A percentile compares a stretch with the other conserved stretches of the same genome.
These are phyloP conservation scores for Blastobasis adustella DNA, from an alignment of 2,888 invertebrate genomes.

Conservation along the genomic window DNA sequence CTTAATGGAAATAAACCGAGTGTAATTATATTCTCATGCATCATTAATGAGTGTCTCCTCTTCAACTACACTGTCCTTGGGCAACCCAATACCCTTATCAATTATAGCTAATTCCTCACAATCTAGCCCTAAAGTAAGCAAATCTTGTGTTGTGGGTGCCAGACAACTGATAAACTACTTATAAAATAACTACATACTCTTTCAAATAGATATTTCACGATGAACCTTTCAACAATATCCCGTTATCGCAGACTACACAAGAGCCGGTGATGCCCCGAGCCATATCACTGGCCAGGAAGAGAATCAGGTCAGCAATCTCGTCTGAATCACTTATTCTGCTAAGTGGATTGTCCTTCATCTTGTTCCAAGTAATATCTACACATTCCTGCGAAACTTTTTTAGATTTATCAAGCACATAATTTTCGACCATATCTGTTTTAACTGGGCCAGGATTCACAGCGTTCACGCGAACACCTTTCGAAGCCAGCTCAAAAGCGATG, in stretches of 20 bases:
- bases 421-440: constrained; percentile 4
- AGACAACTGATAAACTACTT: too few relatives aligned
- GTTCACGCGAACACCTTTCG: constrained; percentile 22
- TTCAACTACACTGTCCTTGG: too few relatives aligned
- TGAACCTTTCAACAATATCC: constrained; percentile 1
- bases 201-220: too few relatives aligned
- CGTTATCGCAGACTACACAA: constrained; percentile 19
- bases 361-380: constrained; percentile 42
- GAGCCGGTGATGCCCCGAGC: constrained; percentile 22
- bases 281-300: constrained; percentile 21
- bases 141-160: too few relatives aligned
- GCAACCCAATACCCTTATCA: too few relatives aligned
- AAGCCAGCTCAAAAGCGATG: constrained; percentile 77
- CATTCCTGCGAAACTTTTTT: neutral
- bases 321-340: constrained; percentile 18
- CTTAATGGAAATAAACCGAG: too few relatives aligned
- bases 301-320: constrained; percentile 20
- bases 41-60: too few relatives aligned
- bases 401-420: constrained; percentile 2
- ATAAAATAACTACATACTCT: too few relatives aligned
- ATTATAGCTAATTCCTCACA: too few relatives aligned
- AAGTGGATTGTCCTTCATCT: constrained; percentile 76
- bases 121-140: too few relatives aligned
- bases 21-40: too few relatives aligned
- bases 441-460: constrained; percentile 39